Evolutionary conservation across 2,797 vertebrate species (phyloP).

Genomic region (Botia almorhae): DNA sequence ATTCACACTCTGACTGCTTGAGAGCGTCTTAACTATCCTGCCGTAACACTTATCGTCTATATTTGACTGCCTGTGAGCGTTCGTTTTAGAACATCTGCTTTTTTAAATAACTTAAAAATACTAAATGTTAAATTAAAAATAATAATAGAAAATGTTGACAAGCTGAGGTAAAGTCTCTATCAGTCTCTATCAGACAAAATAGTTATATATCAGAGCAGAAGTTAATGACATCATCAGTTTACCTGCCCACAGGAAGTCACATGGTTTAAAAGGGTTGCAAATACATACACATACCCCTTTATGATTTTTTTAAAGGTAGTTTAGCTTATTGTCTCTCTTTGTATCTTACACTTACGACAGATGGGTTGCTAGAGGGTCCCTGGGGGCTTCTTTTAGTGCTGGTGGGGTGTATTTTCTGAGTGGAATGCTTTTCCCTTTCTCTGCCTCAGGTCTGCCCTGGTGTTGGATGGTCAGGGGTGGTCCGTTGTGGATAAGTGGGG

Average conservation of each 20-base stretch:
- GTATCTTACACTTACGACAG: not conserved
- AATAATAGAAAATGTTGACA: not conserved
- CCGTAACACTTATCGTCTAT: conserved; percentile 36
- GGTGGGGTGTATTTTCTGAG: conserved; percentile 24
- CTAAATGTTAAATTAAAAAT: no score
- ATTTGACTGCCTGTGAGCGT: conserved; percentile 25
- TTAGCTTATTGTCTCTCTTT: not conserved
- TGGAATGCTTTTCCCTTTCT: conserved; percentile 30
- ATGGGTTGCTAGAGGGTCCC: conserved; percentile 2
- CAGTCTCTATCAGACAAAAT: not conserved
- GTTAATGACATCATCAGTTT: not conserved
- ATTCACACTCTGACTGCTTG: conserved; percentile 44
- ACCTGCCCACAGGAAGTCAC: not conserved
- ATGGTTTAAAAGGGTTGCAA: not conserved
- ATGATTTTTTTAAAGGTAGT: not conserved
- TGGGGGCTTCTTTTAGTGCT: conserved; percentile 8
- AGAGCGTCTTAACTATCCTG: conserved; percentile 30
- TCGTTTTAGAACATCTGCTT: conserved; percentile 5
- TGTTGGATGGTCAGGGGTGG: conserved; percentile 13
- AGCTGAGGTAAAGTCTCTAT: not conserved
- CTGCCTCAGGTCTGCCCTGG: conserved; percentile 38
- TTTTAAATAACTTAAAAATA: no score
- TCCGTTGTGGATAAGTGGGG: conserved; percentile 47
- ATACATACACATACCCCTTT: not conserved
- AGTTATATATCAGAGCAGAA: not conserved